Base-by-base conservation (phyloP, 2,888 invertebrate genomes). In the Tenthredo amoena region DNA sequence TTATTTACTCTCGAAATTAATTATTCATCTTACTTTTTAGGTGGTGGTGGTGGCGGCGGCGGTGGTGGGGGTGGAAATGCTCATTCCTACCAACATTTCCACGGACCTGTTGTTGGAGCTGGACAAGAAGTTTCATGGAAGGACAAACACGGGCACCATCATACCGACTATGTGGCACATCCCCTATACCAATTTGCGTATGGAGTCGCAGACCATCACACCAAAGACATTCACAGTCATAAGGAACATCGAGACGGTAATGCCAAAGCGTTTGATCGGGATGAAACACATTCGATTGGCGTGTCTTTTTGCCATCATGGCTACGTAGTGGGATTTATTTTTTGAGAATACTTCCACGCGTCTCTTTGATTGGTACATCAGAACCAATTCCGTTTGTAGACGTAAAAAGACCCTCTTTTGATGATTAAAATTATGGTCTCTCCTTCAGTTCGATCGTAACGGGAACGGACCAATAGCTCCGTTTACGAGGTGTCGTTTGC, bases 201-300 rank as follows among this genome's bases (percentile, higher is more conserved):
- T 58, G 91, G 90, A 2, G 89, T 91, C 2, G 86, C 89, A 12
- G 90, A 91, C 81, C 89, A 89, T 84, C 90, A 91, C 85, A 90
- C 90, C 6, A 88, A 90, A 37, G 90, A 91, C 65, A 85, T 87
- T 74, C 90, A 91, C 15, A 90, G 89, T 2, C 91, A 91, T 74
- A 89, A 89, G 76, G 90, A 91, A 76, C 88, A 91, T 82, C 88
- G 90, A 7, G 90, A 91, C 58, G 91, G 91, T 91, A 72, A 84
- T 26, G 50, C 15, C 34, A 65, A 72, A 65, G n/a, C 9, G 26
- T 31, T 26, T 76, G 72, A 72, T 47, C 21, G 40, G 21, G 72
- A 47, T 76, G n/a, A 72, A 6, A 21, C 21, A 21, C 21, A 21
- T 18, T 34, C 18, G 43, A 26, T 26, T 10, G 10, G 37, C 7